Evolutionary conservation across 2,113 vertebrate genomes (phyloP), one percentile per base, ranked within the genome.

Genomic region (Spilogale gracilis): DNA sequence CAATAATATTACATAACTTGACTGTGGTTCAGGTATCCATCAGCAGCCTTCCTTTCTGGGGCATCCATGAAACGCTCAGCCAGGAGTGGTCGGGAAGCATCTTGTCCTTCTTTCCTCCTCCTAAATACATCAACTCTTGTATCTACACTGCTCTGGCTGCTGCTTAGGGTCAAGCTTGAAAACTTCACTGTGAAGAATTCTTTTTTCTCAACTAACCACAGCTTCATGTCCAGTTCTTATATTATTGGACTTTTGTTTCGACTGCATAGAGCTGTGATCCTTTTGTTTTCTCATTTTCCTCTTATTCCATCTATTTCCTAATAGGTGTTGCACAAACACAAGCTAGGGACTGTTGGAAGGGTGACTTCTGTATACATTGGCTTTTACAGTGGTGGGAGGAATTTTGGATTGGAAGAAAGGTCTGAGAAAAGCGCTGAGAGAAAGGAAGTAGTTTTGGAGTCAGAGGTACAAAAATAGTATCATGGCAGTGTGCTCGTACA

Each of bases 271-370:
- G 30, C 54, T 82, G 32, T 71, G 50, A 73, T 88, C 56, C 12
- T 90, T n/a, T 43, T 85, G 27, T 67, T 84, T 43, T 90, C 4
- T 73, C 60, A 21, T 45, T 91, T 95, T 95, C 30, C 76, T 91
- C 38, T 69, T 38, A 38, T 38, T 38, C 38, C 38, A 38, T 38
- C 38, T 38, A 38, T 38, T 38, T 90, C 85, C 65, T 48, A 18
- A 63, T 3, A 81, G 71, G 8, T 48, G 5, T 82, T 91, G 10
- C 52, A 87, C 27, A 73, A 71, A 89, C 38, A 67, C 20, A 74
- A 78, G 43, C 18, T 48, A 87, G 48, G 25, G 52, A 91, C 6
- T 45, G 6, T 63, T 73, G 43, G 6, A 69, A 88, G 60, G 52
- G 27, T 85, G 58, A 78, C 69, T 85, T 32, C 78, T 30, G 9